Evolutionary conservation across 1,140 invertebrate genomes (phyloP).

Genomic region (Trichonephila inaurata): DNA sequence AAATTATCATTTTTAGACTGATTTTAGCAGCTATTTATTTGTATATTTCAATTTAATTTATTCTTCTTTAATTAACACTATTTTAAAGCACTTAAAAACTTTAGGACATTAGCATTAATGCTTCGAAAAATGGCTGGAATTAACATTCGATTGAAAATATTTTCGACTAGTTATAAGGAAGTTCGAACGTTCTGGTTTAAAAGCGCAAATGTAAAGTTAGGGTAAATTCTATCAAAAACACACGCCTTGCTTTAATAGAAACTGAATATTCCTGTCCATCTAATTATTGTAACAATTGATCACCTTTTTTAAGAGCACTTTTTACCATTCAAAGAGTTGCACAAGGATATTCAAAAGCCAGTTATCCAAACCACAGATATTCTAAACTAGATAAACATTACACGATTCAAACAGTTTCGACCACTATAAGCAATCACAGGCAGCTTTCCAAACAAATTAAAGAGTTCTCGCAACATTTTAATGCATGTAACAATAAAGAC

Average conservation of each 20-base stretch:
- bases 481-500: not conserved
- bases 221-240: constrained; percentile 11
- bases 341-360: not conserved
- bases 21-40: too few relatives aligned
- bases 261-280: not conserved
- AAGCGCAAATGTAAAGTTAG: not conserved
- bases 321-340: constrained; percentile 38
- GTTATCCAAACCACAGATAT: not conserved
- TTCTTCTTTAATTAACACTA: too few relatives aligned
- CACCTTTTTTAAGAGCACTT: constrained; percentile 43
- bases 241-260: not conserved
- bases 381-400: constrained; percentile 19
- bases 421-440: constrained; percentile 16
- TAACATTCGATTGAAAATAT: not conserved
- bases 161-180: not conserved
- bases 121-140: not conserved
- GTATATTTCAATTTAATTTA: too few relatives aligned
- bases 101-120: not conserved
- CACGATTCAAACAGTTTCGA: not conserved
- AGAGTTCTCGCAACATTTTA: not conserved
- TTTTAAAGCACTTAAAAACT: not conserved
- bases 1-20: too few relatives aligned
- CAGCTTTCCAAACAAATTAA: not conserved
- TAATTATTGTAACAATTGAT: not conserved
- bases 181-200: constrained; percentile 2